Evolutionary conservation across 2,888 invertebrate genomes (phyloP).

Genomic region (Hecatera dysodea): DNA sequence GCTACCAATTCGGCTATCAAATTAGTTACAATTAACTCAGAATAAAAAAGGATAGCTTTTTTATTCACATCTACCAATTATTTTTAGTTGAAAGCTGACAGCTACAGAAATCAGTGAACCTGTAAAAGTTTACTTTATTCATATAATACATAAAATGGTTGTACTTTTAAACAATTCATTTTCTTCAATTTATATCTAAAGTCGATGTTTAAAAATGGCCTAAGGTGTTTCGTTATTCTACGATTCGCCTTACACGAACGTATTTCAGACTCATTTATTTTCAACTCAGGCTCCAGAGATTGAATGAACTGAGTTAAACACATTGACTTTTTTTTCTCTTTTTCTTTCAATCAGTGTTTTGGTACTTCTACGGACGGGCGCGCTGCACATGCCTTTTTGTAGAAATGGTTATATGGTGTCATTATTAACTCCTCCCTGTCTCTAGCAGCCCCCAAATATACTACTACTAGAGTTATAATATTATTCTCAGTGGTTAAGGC

Average conservation of each 20-base stretch:
- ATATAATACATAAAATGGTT: too few relatives aligned
- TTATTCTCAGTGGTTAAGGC: too few relatives aligned
- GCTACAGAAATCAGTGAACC: too few relatives aligned
- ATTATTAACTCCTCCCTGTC: too few relatives aligned
- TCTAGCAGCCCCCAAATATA: too few relatives aligned
- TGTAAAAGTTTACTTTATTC: background rate
- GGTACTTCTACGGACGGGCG: background rate
- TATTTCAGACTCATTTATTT: slow-evolving; percentile 44
- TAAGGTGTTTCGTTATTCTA: slow-evolving; percentile 8
- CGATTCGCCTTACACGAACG: slow-evolving; percentile 3
- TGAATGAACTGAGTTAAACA: slow-evolving; percentile 43
- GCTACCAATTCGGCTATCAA: too few relatives aligned
- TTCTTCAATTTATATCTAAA: background rate
- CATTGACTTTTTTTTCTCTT: slow-evolving; percentile 34
- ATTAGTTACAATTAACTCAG: too few relatives aligned
- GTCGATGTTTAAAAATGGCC: slow-evolving; percentile 5
- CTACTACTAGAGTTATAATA: too few relatives aligned
- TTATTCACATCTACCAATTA: too few relatives aligned
- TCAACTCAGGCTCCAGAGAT: slow-evolving; percentile 39
- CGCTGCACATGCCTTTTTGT: too few relatives aligned
- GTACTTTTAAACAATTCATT: background rate
- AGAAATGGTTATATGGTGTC: too few relatives aligned
- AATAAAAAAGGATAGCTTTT: background rate
- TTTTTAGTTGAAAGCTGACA: too few relatives aligned
- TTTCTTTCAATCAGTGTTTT: slow-evolving; percentile 15